These are phyloP conservation scores for Anguilla marmorata DNA, from an alignment of 2,797 vertebrate genomes.

Conservation along the genomic window DNA sequence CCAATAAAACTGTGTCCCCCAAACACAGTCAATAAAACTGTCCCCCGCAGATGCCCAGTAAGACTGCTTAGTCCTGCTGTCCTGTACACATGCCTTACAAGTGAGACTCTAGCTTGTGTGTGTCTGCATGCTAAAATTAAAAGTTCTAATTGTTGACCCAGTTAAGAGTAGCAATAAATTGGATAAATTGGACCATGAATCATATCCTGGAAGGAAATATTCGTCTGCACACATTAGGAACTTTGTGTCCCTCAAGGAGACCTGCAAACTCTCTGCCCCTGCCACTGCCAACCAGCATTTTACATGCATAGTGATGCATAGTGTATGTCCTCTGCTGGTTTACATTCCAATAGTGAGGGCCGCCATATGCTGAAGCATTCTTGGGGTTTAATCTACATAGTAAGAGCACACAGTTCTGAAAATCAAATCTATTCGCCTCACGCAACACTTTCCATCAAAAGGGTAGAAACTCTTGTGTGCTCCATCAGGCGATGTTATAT, in stretches of 20 bases:
- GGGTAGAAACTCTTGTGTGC: no score
- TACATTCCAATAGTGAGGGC: not conserved
- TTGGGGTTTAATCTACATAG: no score
- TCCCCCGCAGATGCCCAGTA: not conserved
- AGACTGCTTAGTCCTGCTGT: not conserved
- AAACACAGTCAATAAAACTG: no score
- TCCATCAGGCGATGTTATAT: no score
- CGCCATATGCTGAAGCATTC: no score
- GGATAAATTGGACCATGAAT: slow-evolving; percentile 9
- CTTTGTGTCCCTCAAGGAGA: not conserved
- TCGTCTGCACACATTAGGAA: slow-evolving; percentile 25
- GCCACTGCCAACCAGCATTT: no score
- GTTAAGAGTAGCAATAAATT: not conserved
- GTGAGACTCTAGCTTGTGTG: not conserved
- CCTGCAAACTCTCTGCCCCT: not conserved
- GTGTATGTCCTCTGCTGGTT: no score
- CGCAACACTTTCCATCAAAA: no score
- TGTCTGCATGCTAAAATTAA: not conserved
- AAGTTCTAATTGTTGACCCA: not conserved
- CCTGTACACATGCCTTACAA: not conserved
- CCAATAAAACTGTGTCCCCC: no score
- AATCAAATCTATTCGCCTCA: no score
- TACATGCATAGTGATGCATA: no score
- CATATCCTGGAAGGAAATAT: slow-evolving; percentile 30
- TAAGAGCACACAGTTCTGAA: no score